Conservation (phyloP, 2,888 invertebrate species). For the Nephrotoma guestfalica region DNA sequence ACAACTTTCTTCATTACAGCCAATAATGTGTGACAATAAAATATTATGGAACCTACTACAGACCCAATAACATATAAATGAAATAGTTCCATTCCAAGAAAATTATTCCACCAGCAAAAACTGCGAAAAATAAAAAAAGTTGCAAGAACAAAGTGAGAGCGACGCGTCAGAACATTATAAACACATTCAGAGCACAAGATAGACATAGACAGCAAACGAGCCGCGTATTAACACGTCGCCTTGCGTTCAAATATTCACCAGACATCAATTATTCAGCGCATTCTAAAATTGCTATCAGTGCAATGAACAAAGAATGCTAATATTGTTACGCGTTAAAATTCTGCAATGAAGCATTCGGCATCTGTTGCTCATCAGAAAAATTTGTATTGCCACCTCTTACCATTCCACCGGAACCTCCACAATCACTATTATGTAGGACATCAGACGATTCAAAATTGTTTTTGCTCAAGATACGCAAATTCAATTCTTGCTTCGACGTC, state of each 20-base stretch:
- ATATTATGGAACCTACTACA: too few species aligned
- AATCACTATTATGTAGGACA: too few species aligned
- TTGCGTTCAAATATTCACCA: constrained; percentile 19
- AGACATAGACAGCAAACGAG: constrained; percentile 5
- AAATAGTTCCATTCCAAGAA: too few species aligned
- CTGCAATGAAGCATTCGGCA: constrained; percentile 22
- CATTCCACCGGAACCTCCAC: constrained; percentile 23
- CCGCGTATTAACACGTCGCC: constrained; percentile 7
- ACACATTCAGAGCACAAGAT: neutral
- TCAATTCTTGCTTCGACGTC: constrained; percentile 9
- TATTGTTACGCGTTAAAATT: constrained; percentile 23
- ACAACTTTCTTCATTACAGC: too few species aligned
- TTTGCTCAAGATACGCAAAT: constrained; percentile 5
- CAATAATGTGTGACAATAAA: too few species aligned
- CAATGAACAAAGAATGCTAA: constrained; percentile 20
- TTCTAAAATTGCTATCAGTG: constrained; percentile 19
- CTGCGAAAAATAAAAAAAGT: too few species aligned
- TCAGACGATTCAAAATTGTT: too few species aligned
- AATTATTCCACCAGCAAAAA: too few species aligned
- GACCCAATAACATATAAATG: too few species aligned
- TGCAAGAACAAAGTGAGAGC: too few species aligned
- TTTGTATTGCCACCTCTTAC: constrained; percentile 22
- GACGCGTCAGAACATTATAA: constrained; percentile 1
- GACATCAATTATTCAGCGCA: constrained; percentile 19
- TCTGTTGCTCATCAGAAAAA: constrained; percentile 26